Evolutionary conservation across 2,797 vertebrate genomes (phyloP).

Genomic region (Micrastur ruficollis): DNA sequence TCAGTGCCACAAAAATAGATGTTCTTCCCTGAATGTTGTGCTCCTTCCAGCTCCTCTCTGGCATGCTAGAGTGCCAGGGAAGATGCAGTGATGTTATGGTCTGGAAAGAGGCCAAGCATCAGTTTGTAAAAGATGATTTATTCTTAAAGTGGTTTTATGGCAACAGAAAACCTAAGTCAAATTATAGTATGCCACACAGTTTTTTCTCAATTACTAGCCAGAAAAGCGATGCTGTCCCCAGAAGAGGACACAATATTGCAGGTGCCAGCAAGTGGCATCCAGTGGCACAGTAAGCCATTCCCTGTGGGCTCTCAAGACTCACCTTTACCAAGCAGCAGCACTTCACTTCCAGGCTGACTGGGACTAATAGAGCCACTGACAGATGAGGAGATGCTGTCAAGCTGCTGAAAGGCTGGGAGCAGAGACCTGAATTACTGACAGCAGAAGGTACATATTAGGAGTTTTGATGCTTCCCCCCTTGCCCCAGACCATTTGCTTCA

Average conservation of each 20-base stretch:
- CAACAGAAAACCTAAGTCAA: background rate
- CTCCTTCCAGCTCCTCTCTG: conserved; percentile 5
- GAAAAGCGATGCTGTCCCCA: background rate
- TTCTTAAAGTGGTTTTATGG: background rate
- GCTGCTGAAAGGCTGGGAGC: background rate
- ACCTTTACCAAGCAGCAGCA: background rate
- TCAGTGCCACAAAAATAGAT: background rate
- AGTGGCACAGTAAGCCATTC: rapidly evolving
- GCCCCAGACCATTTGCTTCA: background rate
- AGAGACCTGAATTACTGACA: background rate
- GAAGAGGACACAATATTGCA: background rate
- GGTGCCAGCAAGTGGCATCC: background rate
- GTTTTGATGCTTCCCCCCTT: background rate
- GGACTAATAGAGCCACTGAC: background rate
- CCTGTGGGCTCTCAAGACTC: background rate
- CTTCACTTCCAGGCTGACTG: background rate
- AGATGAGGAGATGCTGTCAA: background rate
- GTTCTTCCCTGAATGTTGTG: background rate
- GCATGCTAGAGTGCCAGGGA: background rate
- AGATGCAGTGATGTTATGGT: background rate
- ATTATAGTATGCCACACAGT: background rate
- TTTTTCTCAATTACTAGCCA: background rate
- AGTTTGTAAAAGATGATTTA: background rate
- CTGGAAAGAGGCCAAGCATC: conserved; percentile 29
- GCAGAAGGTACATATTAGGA: background rate